Evolutionary conservation across 2,113 vertebrate genomes (phyloP), one percentile per base, ranked within the genome.

Genomic region (Cyprichromis sp.): DNA sequence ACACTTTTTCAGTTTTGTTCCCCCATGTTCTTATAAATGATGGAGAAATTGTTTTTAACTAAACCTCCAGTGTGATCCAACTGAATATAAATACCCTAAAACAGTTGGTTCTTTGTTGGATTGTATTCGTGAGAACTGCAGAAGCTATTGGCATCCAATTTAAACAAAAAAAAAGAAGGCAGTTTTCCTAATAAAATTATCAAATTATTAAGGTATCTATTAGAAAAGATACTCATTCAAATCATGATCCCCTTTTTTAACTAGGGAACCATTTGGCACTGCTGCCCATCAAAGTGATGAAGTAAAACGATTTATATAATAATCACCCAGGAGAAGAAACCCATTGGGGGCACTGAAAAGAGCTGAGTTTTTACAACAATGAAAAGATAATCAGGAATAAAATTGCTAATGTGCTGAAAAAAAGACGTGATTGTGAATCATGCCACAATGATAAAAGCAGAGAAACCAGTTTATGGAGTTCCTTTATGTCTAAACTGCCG

Each of bases 221-320:
- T 40, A 82, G 29, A 76, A 38, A 12, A 9, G 31, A 63, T 16
- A 9, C 71, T 52, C 80, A 45, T 26, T 81, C 55, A 83, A 79
- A 84, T 36, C 73, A 14, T 19, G 12, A 47, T 11, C 21, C 31
- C 19, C 19, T 24, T 50, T 14, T 76, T 47, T 3, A 29, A 11
- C 12, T n/a, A 66, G 42, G 53, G 31, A 82, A 9, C 10, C 12
- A 88, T 84, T 78, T 61, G 13, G n/a, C 34, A 87, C 63, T 88
- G 47, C 52, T 88, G 84, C 86, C 78, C 81, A 86, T 83, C 86
- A 83, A 26, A 83, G 57, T 71, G 57, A 85, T 68, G n/a, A 89
- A 79, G 66, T 36, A 80, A 52, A 66, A 38, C 29, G 36, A 88
- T 83, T 84, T 50, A 87, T 86, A 90, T 82, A 47, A 26, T 57